Conservation (phyloP, 2,113 vertebrate species). For the Monopterus albus region DNA sequence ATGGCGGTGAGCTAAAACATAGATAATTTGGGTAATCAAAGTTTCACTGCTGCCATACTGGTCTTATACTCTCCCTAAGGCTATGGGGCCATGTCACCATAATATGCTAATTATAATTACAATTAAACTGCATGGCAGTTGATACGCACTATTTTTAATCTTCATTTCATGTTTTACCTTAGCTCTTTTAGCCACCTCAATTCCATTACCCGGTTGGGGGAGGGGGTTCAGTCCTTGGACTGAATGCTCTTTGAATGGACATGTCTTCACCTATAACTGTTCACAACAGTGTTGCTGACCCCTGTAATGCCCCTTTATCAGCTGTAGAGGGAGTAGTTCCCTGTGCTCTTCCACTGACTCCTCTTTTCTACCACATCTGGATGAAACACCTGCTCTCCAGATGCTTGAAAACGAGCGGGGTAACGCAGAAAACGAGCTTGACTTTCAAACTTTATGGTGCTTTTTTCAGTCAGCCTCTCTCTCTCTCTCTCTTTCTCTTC, state of each 20-base stretch:
- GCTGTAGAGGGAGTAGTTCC: constrained; percentile 76
- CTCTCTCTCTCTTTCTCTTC: background rate
- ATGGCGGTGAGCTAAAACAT: background rate
- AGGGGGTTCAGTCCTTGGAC: background rate
- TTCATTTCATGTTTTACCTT: background rate
- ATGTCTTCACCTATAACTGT: constrained; percentile 27
- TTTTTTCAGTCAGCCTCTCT: constrained; percentile 16
- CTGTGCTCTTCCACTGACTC: constrained; percentile 33
- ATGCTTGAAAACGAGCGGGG: too few relatives aligned
- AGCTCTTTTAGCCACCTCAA: background rate
- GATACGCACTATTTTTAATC: background rate
- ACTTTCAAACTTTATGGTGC: constrained; percentile 64
- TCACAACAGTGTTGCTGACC: background rate
- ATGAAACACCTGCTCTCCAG: constrained; percentile 82
- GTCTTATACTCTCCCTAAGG: too few relatives aligned
- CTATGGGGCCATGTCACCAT: too few relatives aligned
- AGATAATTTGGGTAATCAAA: background rate
- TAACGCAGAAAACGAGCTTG: constrained; percentile 69
- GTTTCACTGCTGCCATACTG: background rate
- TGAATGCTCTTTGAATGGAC: constrained; percentile 22
- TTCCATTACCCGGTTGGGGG: background rate
- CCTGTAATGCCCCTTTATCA: constrained; percentile 28
- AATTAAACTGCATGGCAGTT: too few relatives aligned
- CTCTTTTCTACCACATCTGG: constrained; percentile 52
- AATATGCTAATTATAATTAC: too few relatives aligned